Base-by-base conservation (phyloP, 2,797 vertebrate genomes). In the Simalia tracyae region DNA sequence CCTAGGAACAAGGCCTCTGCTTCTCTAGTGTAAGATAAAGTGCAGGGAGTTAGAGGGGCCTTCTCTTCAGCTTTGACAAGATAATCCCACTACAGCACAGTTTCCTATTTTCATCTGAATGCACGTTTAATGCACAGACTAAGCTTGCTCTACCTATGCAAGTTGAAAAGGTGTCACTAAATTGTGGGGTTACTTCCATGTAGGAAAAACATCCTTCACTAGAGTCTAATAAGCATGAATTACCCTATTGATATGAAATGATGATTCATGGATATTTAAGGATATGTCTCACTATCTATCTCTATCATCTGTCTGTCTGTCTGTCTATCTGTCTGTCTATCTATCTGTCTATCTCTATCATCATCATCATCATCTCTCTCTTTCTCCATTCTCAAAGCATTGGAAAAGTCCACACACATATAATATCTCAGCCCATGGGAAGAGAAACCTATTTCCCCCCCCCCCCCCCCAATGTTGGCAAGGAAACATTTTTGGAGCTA, bases 381-480 rank as follows among this genome's bases (percentile, higher is more conserved):
- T 85, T 24, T 56, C 12, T 56, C 54, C 11, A 57, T 56, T 54
- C 84, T n/a, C 14, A 56, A 15, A 22, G 4, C 59, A 85, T 91
- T 86, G 61, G 50, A 87, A 92, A 86, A 46, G n/a, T 76, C 31
- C 90, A 84, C 9, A 56, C 46, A 64, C 26, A 86, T 86, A 90
- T 86, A 90, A 90, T 90, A 31, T 84, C 63, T 90, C 63, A 87
- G 31, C 46, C 72, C n/a, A 64, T 86, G 89, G 87, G 72, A 63
- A 66, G 59, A 87, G 31, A 86, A 66, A 28, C 68, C 66, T 81
- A 17, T 63, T 84, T 91, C 59, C 87, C 60, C 81, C 63, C 9
- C 84, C 87, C 64, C 46, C 42, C 72, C 36, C 50, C 87, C n/a
- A 89, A 84, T 84, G 50, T 84, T 93, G 84, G 88, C 85, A 91